phyloP scores from a whole-genome alignment of 2,888 invertebrate genomes.

The Acronicta alni region DNA sequence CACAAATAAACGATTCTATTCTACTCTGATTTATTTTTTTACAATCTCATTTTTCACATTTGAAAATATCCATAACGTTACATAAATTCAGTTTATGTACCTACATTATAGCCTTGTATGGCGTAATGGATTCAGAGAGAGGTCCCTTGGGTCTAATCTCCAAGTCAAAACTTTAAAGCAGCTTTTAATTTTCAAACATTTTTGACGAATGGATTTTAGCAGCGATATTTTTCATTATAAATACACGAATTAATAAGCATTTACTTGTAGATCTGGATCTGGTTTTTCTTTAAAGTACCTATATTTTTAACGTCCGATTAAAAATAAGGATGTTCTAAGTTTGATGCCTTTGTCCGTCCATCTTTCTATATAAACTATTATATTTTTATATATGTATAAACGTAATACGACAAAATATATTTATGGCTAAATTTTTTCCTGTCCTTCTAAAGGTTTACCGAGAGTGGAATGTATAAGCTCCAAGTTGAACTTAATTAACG shows the following conservation, averaged over 20 bases:
- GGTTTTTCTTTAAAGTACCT: background rate
- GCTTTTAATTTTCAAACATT: slow-evolving; percentile 52
- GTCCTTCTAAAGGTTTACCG: too few species aligned
- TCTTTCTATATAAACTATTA: too few species aligned
- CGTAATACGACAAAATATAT: too few species aligned
- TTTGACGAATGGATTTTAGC: slow-evolving; percentile 22
- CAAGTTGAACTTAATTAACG: too few species aligned
- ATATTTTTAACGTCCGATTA: too few species aligned
- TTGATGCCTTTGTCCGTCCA: too few species aligned
- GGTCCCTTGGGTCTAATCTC: slow-evolving; percentile 54
- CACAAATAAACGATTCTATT: too few species aligned
- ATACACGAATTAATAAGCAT: background rate
- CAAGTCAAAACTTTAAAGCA: slow-evolving; percentile 52
- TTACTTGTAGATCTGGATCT: background rate
- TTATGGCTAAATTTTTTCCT: too few species aligned
- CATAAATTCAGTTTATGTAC: slow-evolving; percentile 57
- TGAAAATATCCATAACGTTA: slow-evolving; percentile 47
- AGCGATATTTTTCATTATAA: background rate
- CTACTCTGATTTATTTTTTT: background rate
- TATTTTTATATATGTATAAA: too few species aligned
- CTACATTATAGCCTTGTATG: slow-evolving; percentile 30
- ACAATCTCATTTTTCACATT: background rate
- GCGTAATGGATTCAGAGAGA: slow-evolving; percentile 52
- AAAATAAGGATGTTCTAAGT: too few species aligned
- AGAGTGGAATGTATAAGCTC: too few species aligned